phyloP scores from a whole-genome alignment of 2,113 vertebrate genomes.

The Saccopteryx bilineata region DNA sequence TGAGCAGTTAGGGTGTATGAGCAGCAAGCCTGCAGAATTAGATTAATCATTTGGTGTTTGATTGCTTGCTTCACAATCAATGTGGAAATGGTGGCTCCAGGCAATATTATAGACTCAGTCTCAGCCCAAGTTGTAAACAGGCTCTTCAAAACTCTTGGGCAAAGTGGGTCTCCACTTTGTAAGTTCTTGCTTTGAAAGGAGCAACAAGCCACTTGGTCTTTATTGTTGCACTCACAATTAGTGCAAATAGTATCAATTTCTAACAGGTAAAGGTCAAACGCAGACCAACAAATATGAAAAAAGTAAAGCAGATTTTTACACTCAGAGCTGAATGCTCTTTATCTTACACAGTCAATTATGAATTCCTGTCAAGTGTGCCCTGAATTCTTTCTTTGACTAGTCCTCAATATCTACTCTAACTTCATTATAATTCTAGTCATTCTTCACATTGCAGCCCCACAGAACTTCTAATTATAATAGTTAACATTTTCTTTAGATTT shows the following conservation, averaged over 20 bases:
- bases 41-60: background rate
- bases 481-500: too few relatives aligned
- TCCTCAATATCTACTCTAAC: background rate
- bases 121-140: background rate
- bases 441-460: background rate
- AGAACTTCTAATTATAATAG: slow-evolving; percentile 8
- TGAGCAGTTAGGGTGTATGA: background rate
- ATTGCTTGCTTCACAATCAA: slow-evolving; percentile 20
- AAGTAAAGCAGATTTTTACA: background rate
- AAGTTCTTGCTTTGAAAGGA: background rate
- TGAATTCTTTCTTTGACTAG: background rate
- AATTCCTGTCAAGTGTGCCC: background rate
- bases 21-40: background rate
- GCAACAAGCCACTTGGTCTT: background rate
- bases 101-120: slow-evolving; percentile 1
- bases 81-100: background rate
- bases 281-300: background rate
- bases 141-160: slow-evolving; percentile 15
- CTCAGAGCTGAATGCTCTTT: background rate
- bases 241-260: background rate
- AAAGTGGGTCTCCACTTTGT: background rate
- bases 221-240: background rate
- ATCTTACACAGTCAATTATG: background rate
- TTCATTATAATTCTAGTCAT: background rate
- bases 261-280: background rate